Evolutionary conservation across 1,140 invertebrate genomes (phyloP), one percentile per base, ranked within the genome.

Genomic region (Drosophila rufa): DNA sequence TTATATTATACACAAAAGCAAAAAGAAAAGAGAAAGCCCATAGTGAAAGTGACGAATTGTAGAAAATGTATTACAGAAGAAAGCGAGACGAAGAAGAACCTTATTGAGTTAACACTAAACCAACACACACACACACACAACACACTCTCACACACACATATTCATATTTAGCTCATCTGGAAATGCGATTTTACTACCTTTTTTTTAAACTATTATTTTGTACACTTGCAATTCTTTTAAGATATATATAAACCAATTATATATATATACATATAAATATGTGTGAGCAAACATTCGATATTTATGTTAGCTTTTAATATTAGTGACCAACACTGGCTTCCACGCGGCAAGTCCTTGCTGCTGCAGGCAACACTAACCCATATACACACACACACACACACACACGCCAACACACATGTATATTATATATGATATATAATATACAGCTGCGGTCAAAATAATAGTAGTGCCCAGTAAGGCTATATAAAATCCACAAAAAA

Each of bases 1-100:
- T 87, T 87, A 89, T 89, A 89, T 87, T 83, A 36, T 68, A 43
- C 64, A 58, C 22, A 38, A 57, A 43, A 68, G 38, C 40, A 66
- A 43, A 69, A 47, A 11, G 73, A 61, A 47, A 62, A 57, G 71
- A 78, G 84, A 80, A 80, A 56, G 53, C 14, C 38, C 53, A 25
- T n/a, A 68, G 42, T 25, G 48, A 36, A 65, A 50, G 76, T 74
- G 80, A 77, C 53, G 33, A 56, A 56, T n/a, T 56, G 36, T 56
- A 83, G 80, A 79, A 74, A 78, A 77, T 82, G 70, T 79, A 84
- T 56, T 64, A 48, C 57, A 76, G 61, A 53, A 65, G 14, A 47
- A 45, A 60, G 38, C 7, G 17, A 46, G 36, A 46, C 11, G 45
- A 51, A 15, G 38, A 38, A 42, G 47, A 57, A 40, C 53, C 53